Percentiles rank a stretch among this genome's conserved stretches.
These are phyloP conservation scores for Sinocyclocheilus maitianheensis DNA, from an alignment of 2,113 vertebrate species.

Conservation along the genomic window DNA sequence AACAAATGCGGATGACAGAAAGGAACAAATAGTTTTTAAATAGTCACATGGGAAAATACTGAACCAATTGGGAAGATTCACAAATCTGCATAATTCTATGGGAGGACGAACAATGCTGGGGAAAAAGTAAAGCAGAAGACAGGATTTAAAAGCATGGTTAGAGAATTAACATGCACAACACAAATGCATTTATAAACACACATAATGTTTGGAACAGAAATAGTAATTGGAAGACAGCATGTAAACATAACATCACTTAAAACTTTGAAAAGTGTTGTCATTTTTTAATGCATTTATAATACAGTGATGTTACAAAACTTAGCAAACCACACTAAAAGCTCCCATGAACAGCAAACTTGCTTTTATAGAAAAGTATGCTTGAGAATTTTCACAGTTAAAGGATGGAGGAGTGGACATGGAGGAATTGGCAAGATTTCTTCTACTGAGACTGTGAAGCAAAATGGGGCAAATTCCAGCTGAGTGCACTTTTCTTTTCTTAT, in stretches of 20 bases:
- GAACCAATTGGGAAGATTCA: not conserved
- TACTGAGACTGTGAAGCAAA: not conserved
- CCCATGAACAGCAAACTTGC: not conserved
- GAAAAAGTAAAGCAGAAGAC: not conserved
- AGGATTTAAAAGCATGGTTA: not conserved
- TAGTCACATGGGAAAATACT: not conserved
- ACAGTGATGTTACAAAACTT: not conserved
- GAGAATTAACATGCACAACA: no score
- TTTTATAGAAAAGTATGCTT: not conserved
- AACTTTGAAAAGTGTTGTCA: not conserved
- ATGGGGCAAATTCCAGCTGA: not conserved
- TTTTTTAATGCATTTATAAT: not conserved
- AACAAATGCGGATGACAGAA: constrained; percentile 15
- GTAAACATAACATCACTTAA: not conserved
- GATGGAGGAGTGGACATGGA: not conserved
- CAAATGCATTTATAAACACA: no score
- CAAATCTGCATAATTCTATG: not conserved
- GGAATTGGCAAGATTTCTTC: not conserved
- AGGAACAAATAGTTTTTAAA: constrained; percentile 2
- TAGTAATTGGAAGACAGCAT: not conserved
- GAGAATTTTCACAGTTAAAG: not conserved
- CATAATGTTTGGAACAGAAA: not conserved
- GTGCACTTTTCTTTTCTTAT: not conserved
- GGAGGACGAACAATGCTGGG: not conserved
- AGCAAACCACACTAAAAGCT: not conserved